Evolutionary conservation across 2,113 vertebrate species (phyloP), one percentile per base, ranked within the genome.

Genomic region (Psilopogon haemacephalus): DNA sequence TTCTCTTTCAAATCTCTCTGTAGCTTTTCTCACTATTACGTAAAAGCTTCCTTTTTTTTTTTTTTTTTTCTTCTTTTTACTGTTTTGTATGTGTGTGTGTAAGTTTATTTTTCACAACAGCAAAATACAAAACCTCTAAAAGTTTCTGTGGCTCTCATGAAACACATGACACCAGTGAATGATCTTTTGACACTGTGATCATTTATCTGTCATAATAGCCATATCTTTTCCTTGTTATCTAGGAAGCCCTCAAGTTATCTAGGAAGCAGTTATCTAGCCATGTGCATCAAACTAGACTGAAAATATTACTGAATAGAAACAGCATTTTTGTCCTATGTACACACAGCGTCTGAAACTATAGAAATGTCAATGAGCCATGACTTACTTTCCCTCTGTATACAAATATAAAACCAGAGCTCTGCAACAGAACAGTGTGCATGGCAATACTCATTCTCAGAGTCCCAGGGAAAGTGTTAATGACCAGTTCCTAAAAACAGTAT

Each of bases 311-410:
- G 14, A 37, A 63, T 5, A 58, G 21, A 65, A 26, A 24, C 6
- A n/a, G 4, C 6, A 52, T n/a, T 91, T 85, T 73, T 73, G 35
- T 67, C 26, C 55, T 52, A 5, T 72, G 32, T 74, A 69, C 40
- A 26, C 48, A 33, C 2, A 59, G 15, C 1, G 0, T 18, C 16
- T 64, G 28, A 64, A 78, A 62, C 14, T n/a, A n/a, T 8, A 64
- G 18, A 3, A 5, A 2, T 65, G 26, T 64, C 33, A 54, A 15
- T 37, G 50, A 64, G 4, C 8, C 30, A 30, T 38, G 9, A 23
- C n/a, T 56, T 63, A 12, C 48, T 71, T 80, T 70, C 12, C 56
- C 72, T 44, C n/a, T 21, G 9, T 23, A 73, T 21, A 32, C 16
- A 81, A 52, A n/a, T 18, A 12, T 7, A 84, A 48, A 75, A 19